These are phyloP conservation scores for Pogonocherus hispidulus DNA, from an alignment of 2,888 invertebrate species.

Conservation along the genomic window DNA sequence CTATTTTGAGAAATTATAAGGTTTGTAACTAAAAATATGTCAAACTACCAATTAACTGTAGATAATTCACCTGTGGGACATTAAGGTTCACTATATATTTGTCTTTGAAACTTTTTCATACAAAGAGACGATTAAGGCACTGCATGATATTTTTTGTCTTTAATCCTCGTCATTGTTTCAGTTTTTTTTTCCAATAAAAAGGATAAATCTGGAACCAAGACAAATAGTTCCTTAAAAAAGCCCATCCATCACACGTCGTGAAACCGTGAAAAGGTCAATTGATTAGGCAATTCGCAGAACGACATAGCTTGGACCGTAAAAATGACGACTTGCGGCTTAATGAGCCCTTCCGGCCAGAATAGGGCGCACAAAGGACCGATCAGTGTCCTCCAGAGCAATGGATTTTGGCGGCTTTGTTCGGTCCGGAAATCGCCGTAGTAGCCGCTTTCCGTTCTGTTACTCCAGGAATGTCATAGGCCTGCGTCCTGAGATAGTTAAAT, in stretches of 20 bases:
- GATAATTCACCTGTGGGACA: too few relatives aligned
- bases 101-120: too few relatives aligned
- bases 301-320: not conserved
- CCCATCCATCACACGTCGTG: too few relatives aligned
- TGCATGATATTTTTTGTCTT: too few relatives aligned
- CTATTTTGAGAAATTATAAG: too few relatives aligned
- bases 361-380: slow-evolving; percentile 18
- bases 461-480: not conserved
- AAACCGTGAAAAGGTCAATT: not conserved
- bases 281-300: too few relatives aligned
- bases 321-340: slow-evolving; percentile 20
- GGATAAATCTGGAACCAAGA: too few relatives aligned
- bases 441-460: slow-evolving; percentile 15
- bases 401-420: slow-evolving; percentile 23
- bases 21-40: too few relatives aligned
- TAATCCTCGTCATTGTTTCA: not conserved
- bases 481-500: not conserved
- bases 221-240: too few relatives aligned
- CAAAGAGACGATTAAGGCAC: too few relatives aligned
- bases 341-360: slow-evolving; percentile 13
- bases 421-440: slow-evolving; percentile 11
- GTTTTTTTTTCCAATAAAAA: not conserved
- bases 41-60: too few relatives aligned
- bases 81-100: too few relatives aligned
- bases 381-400: slow-evolving; percentile 15